phyloP scores from a whole-genome alignment of 2,113 vertebrate species.

The Rhipidura dahli region DNA sequence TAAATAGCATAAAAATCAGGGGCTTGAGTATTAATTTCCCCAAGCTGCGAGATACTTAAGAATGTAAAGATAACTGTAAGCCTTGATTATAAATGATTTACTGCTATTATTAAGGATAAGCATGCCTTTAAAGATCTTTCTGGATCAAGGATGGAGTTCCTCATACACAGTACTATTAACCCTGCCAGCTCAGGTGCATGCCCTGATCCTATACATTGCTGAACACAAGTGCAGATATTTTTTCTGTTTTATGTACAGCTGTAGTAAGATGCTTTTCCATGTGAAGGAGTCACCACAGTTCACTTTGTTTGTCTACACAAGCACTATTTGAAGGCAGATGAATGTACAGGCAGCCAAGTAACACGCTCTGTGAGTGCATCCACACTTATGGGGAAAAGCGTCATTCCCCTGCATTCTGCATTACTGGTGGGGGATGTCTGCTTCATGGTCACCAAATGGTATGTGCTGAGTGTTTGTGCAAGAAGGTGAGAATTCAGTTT shows the following conservation, averaged over 20 bases:
- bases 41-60: conserved; percentile 15
- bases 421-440: not conserved
- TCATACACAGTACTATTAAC: not conserved
- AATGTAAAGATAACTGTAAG: conserved; percentile 35
- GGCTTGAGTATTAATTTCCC: conserved; percentile 16
- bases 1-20: not conserved
- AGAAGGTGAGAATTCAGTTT: not conserved
- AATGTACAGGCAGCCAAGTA: not conserved
- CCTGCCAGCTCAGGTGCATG: not conserved
- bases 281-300: not conserved
- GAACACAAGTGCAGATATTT: not conserved
- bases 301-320: not conserved
- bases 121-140: not conserved
- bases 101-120: conserved; percentile 3
- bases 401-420: not conserved
- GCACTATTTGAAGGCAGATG: not conserved
- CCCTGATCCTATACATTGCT: not conserved
- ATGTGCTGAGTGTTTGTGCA: not conserved
- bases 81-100: conserved; percentile 34
- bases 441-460: not conserved
- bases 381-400: not conserved
- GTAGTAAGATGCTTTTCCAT: not conserved
- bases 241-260: not conserved
- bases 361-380: not conserved
- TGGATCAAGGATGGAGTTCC: conserved; percentile 3